Percentiles rank a stretch among this genome's conserved stretches.
Conservation (phyloP, 2,888 invertebrate species). For the Ormyrus labotus region DNA sequence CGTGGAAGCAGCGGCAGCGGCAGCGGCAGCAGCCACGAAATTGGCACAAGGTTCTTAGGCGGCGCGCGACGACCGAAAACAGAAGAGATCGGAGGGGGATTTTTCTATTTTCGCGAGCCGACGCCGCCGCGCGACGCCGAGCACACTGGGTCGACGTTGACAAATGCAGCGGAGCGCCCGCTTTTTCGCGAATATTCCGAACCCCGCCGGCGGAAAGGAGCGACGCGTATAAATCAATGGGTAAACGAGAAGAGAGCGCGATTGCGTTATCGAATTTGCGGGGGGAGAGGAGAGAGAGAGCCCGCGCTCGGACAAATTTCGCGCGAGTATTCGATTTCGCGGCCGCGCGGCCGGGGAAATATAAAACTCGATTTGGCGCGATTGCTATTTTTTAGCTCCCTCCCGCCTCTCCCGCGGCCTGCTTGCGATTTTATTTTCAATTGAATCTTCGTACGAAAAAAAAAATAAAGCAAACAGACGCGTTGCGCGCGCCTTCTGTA, state of each 20-base stretch:
- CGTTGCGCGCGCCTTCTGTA: not conserved
- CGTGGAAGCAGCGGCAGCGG: constrained; percentile 59
- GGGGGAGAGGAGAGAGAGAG: not conserved
- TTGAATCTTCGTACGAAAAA: constrained; percentile 28
- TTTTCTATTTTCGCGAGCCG: constrained; percentile 46
- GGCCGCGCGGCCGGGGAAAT: not conserved
- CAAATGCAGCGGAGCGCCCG: constrained; percentile 10
- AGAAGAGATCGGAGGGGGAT: constrained; percentile 49
- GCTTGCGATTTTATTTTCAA: constrained; percentile 34
- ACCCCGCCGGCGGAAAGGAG: not conserved
- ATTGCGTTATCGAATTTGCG: constrained; percentile 44
- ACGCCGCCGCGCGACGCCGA: not conserved
- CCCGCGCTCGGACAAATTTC: constrained; percentile 8
- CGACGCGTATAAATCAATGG: constrained; percentile 42
- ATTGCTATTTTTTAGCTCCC: constrained; percentile 16
- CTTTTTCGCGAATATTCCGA: constrained; percentile 11
- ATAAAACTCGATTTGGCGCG: constrained; percentile 20
- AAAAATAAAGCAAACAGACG: not conserved
- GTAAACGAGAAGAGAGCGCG: constrained; percentile 18
- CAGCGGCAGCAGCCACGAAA: constrained; percentile 63
- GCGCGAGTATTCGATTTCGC: constrained; percentile 50
- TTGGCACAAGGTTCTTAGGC: constrained; percentile 70
- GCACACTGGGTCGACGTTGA: constrained; percentile 39
- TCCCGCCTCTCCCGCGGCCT: not conserved
- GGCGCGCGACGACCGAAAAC: constrained; percentile 58